Conservation (phyloP, 2,888 invertebrate species). For the Myopa testacea region DNA sequence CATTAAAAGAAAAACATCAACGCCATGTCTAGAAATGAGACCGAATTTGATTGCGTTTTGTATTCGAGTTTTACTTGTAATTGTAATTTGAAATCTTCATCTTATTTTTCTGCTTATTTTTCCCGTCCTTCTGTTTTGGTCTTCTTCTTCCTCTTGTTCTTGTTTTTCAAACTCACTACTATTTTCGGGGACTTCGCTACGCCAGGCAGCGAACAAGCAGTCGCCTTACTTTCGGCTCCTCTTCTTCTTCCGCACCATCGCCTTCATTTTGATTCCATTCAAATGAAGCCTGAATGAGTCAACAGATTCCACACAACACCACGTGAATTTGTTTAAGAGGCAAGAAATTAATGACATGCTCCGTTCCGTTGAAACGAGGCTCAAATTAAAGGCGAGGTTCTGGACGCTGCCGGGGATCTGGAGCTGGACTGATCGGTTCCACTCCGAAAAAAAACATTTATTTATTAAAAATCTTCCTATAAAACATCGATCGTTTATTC, state of each 20-base stretch:
- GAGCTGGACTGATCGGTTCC: slow-evolving; percentile 27
- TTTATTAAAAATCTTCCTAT: slow-evolving; percentile 44
- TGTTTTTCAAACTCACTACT: background rate
- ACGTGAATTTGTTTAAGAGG: background rate
- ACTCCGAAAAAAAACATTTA: slow-evolving; percentile 35
- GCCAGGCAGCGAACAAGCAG: too few relatives aligned
- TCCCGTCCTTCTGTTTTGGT: background rate
- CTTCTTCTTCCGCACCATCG: slow-evolving; percentile 8
- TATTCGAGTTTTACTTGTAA: slow-evolving; percentile 25
- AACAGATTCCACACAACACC: slow-evolving; percentile 29
- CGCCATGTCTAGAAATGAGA: background rate
- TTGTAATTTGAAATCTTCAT: slow-evolving; percentile 37
- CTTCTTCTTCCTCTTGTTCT: background rate
- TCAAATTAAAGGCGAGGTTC: slow-evolving; percentile 10
- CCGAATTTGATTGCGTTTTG: slow-evolving; percentile 40
- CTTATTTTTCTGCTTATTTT: slow-evolving; percentile 16
- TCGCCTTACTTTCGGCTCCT: slow-evolving; percentile 44
- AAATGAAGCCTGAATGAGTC: slow-evolving; percentile 46
- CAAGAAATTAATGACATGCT: slow-evolving; percentile 48
- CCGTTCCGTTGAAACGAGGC: slow-evolving; percentile 40
- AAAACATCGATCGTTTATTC: slow-evolving; percentile 46
- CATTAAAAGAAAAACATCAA: background rate
- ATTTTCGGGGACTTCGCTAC: slow-evolving; percentile 36
- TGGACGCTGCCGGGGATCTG: background rate
- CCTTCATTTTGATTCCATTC: slow-evolving; percentile 26